These are phyloP conservation scores for Paguma larvata DNA, from an alignment of 2,797 vertebrate species.

Conservation along the genomic window DNA sequence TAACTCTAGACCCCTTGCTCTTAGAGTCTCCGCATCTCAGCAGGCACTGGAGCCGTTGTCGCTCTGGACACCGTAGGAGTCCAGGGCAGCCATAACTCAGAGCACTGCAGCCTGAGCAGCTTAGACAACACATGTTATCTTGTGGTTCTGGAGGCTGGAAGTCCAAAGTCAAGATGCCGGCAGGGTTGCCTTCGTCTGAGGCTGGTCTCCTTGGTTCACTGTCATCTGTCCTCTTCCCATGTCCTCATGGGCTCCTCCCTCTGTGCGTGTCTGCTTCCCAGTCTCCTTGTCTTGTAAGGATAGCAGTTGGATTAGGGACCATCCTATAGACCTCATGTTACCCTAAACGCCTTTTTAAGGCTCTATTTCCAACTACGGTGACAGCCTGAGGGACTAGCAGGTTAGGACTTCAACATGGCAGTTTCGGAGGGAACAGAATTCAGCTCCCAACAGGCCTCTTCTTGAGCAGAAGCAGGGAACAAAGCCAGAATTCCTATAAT, in stretches of 20 bases:
- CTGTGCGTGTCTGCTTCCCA: background rate
- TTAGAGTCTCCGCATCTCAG: background rate
- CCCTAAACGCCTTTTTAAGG: background rate
- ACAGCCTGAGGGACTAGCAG: background rate
- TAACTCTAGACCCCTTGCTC: background rate
- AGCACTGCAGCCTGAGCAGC: rapidly evolving
- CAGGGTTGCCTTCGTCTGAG: background rate
- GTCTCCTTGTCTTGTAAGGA: background rate
- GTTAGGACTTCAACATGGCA: background rate
- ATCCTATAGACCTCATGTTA: background rate
- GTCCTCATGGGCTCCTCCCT: background rate
- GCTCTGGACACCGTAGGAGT: background rate
- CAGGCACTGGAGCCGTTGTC: rapidly evolving
- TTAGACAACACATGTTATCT: background rate
- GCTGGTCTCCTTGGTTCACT: background rate
- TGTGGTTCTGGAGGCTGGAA: background rate
- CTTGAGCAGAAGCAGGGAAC: background rate
- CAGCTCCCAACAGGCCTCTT: background rate
- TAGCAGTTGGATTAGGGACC: background rate
- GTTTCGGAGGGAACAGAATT: background rate
- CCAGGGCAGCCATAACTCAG: rapidly evolving
- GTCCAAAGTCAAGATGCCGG: background rate
- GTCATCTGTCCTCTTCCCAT: background rate
- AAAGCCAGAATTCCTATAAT: background rate
- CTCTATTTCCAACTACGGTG: background rate